Percentiles rank a stretch among this genome's conserved stretches.
Evolutionary conservation across 2,797 vertebrate species (phyloP).

Genomic region (Mastacembelus armatus): DNA sequence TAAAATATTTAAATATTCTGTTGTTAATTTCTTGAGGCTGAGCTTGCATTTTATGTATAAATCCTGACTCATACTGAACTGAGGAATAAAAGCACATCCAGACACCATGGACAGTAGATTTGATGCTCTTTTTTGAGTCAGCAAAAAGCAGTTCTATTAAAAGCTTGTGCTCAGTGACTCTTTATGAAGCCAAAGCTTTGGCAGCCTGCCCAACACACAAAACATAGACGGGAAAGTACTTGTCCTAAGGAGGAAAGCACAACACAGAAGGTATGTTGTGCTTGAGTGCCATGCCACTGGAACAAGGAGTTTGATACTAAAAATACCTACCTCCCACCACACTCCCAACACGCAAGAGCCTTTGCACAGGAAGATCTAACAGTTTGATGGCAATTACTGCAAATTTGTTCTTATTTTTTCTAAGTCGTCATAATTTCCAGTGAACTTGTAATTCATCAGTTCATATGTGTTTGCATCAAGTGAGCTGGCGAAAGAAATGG

Average conservation of each 20-base stretch:
- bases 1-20: too few species aligned
- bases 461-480: slow-evolving; percentile 75
- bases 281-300: slow-evolving; percentile 76
- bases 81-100: slow-evolving; percentile 4
- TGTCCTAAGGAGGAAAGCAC: slow-evolving; percentile 77
- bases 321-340: slow-evolving; percentile 77
- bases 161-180: slow-evolving; percentile 72
- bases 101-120: slow-evolving; percentile 6
- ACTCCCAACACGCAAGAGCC: slow-evolving; percentile 67
- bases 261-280: slow-evolving; percentile 80
- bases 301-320: slow-evolving; percentile 78
- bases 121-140: slow-evolving; percentile 51
- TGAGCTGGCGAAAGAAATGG: slow-evolving; percentile 67
- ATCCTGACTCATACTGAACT: not conserved
- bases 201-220: slow-evolving; percentile 63
- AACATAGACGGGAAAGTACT: slow-evolving; percentile 75
- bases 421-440: slow-evolving; percentile 84
- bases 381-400: slow-evolving; percentile 79
- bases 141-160: slow-evolving; percentile 64
- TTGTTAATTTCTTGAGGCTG: not conserved
- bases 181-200: slow-evolving; percentile 65
- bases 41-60: slow-evolving; percentile 14
- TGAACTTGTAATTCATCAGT: slow-evolving; percentile 83
- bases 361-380: slow-evolving; percentile 66
- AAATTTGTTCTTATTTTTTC: slow-evolving; percentile 81